Percentiles rank a stretch among this genome's conserved stretches.
Evolutionary conservation across 2,797 vertebrate genomes (phyloP).

Genomic region (Malacoraja senta): DNA sequence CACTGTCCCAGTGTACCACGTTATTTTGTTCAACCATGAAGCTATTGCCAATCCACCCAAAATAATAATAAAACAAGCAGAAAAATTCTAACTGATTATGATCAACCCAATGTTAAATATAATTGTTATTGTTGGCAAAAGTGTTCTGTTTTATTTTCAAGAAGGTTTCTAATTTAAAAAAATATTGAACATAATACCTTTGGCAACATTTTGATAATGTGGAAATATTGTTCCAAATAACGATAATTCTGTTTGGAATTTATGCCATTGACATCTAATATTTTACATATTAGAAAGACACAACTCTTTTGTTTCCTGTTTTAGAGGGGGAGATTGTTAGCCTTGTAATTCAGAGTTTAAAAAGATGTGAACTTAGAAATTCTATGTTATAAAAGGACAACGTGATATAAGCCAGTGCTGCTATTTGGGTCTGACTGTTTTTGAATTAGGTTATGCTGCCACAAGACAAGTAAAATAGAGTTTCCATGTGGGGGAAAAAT

Average conservation of each 20-base stretch:
- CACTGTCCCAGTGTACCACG: not conserved
- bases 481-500: no score
- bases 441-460: constrained; percentile 6
- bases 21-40: not conserved
- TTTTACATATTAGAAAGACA: not conserved
- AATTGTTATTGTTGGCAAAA: not conserved
- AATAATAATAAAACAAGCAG: not conserved
- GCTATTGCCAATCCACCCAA: not conserved
- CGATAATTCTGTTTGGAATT: not conserved
- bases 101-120: not conserved
- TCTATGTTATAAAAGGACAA: not conserved
- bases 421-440: not conserved
- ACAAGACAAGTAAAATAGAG: not conserved
- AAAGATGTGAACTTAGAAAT: not conserved
- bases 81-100: not conserved
- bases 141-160: not conserved
- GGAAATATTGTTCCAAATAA: not conserved
- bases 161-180: not conserved
- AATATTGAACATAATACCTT: not conserved
- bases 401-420: not conserved
- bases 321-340: not conserved
- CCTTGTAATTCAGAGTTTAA: not conserved
- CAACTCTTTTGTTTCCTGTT: not conserved
- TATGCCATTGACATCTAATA: not conserved
- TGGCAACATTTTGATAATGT: not conserved